Conservation (phyloP, 2,113 vertebrate species). For the cattle (Bos taurus) region ARS-UCD2.0 NC_037342.1:41492001-41492500, state of each 20-base stretch:
- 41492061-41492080: not conserved
- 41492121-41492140: not conserved
- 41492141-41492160: not conserved
- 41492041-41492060: not conserved
- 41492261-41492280: not conserved
- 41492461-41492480: not conserved
- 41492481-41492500: not conserved
- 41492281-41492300: not conserved
- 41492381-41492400: not conserved
- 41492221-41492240: not conserved
- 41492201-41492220: not conserved
- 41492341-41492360: not conserved
- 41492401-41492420: not conserved
- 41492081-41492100: not conserved
- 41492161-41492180: not conserved
- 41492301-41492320: not conserved
- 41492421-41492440: not conserved
- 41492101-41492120: not conserved
- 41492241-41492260: not conserved
- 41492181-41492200: not conserved
- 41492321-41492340: not conserved
- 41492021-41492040: not conserved
- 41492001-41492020: not conserved
- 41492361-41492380: not conserved
- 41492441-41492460: not conserved